Conservation (phyloP, 2,113 vertebrate species). For the Ctenomys sociabilis region DNA sequence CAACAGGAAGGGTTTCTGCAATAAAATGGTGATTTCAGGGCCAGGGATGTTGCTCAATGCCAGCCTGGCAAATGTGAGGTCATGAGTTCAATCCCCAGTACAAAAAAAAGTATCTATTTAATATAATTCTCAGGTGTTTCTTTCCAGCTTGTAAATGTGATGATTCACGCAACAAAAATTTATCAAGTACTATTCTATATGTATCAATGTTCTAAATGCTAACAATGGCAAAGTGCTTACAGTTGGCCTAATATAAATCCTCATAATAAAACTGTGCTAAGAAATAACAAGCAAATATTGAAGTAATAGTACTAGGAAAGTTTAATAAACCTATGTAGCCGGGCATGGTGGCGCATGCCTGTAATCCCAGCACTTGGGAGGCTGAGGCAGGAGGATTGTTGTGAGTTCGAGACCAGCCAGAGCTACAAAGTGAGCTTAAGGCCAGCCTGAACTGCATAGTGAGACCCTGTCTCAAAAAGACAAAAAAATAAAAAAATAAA, state of each 20-base stretch:
- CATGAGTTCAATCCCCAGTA: no score
- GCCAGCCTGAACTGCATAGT: no score
- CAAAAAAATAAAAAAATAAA: no score
- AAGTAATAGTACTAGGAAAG: not conserved
- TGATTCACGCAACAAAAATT: conserved; percentile 14
- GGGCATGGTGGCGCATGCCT: no score
- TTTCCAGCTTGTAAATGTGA: conserved; percentile 4
- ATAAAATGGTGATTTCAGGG: not conserved
- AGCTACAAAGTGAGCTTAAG: no score
- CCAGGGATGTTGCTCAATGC: no score
- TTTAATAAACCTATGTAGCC: conserved; percentile 23
- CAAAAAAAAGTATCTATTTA: not conserved
- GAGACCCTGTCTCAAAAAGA: no score
- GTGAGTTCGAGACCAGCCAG: no score
- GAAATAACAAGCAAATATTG: not conserved
- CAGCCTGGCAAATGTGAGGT: no score
- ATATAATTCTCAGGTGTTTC: conserved; percentile 26
- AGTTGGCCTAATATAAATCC: conserved; percentile 8
- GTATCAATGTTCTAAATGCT: not conserved
- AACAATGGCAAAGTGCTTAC: not conserved
- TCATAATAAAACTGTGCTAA: not conserved
- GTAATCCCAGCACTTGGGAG: no score
- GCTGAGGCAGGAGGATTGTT: no score
- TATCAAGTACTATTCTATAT: not conserved
- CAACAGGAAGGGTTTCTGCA: conserved; percentile 19